Evolutionary conservation across 1,140 invertebrate species (phyloP), one percentile per base, ranked within the genome.

Genomic region (Globodera ellingtonae): DNA sequence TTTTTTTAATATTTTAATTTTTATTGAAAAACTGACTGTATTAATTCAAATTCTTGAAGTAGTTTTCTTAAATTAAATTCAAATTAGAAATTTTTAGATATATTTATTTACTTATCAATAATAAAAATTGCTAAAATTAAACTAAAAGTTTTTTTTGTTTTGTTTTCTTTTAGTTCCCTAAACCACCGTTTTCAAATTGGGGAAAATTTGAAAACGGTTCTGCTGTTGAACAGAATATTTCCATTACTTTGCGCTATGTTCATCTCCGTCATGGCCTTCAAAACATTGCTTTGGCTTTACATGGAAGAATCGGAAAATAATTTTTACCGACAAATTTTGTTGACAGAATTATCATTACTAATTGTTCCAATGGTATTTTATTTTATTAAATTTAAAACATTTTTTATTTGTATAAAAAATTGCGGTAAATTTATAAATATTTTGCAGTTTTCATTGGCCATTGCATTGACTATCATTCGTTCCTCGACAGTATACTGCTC

Each of bases 161-260:
- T n/a, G 5, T 18, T 13, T 52, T 74, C 44, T 24, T 72, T 50
- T 35, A 75, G 73, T 8, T 59, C 73, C 2, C n/a, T 75, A n/a
- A 75, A 48, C 46, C 73, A 75, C 4, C 73, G 73, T 59, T 75
- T 59, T 75, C 73, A 75, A 75, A 75, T 75, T 56, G 50, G 56
- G 15, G 73, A 75, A 75, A 75, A 75, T 24, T 44, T 75, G 56
- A 75, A 75, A 21, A 62, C 24, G 15, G 50, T 24, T 21, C 15
- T 56, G 8, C 50, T 75, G 15, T 8, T 75, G n/a, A 18, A 35
- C 15, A 75, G 21, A 75, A 18, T 62, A 62, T 62, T 62, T 6
- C 56, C 56, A 15, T 18, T 62, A 15, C 13, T 62, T 18, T 62
- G 56, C 56, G 6, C 18, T 6, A 18, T 18, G 10, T 62, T 62